Percentiles rank a stretch among this genome's conserved stretches.
Evolutionary conservation across 1,140 invertebrate genomes (phyloP).

Genomic region (Eupristina koningsbergeri): DNA sequence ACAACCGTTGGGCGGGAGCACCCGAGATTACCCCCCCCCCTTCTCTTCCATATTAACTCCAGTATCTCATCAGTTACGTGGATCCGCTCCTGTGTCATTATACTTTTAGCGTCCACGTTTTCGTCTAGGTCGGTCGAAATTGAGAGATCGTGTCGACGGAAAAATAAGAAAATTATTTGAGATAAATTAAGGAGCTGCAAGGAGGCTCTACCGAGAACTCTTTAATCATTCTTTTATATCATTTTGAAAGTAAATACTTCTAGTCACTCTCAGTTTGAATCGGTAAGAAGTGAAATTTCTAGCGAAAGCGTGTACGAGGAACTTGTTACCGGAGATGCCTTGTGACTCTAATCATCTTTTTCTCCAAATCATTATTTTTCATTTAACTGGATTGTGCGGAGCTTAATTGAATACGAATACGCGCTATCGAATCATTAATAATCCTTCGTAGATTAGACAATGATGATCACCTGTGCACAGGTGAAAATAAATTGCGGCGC

Average conservation of each 20-base stretch:
- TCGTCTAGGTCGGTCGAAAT: constrained; percentile 57
- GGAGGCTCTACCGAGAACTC: constrained; percentile 18
- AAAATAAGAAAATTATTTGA: constrained; percentile 30
- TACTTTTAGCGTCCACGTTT: not conserved
- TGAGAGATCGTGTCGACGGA: constrained; percentile 67
- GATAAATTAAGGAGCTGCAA: constrained; percentile 64
- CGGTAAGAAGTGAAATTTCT: constrained; percentile 25
- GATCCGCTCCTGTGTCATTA: not conserved
- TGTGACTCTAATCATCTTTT: not conserved
- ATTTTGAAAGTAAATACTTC: constrained; percentile 1
- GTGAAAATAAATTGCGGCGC: not conserved
- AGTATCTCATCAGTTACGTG: constrained; percentile 14
- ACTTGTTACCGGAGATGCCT: not conserved
- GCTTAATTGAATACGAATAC: not conserved
- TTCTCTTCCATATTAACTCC: constrained; percentile 50
- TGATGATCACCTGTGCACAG: not conserved
- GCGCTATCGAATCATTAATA: not conserved
- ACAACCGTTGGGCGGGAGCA: constrained; percentile 47
- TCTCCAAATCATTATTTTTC: not conserved
- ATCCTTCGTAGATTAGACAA: not conserved
- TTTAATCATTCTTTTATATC: not conserved
- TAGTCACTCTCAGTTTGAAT: not conserved
- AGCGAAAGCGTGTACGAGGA: too few relatives aligned
- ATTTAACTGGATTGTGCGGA: not conserved
- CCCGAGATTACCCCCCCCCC: constrained; percentile 52